phyloP scores from a whole-genome alignment of 2,888 invertebrate genomes.

The Corbicula japonica region DNA sequence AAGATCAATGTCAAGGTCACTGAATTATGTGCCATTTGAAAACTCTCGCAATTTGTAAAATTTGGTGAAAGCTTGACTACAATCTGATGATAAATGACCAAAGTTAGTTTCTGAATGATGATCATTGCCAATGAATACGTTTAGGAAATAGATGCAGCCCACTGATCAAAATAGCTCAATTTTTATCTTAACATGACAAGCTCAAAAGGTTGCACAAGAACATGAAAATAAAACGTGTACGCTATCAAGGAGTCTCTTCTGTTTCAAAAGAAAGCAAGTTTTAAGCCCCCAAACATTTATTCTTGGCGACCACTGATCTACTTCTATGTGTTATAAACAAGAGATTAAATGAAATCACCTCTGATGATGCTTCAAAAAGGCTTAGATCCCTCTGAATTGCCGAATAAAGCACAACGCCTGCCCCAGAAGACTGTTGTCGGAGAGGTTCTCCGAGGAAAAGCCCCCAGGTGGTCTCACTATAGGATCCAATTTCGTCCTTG shows the following conservation, averaged over 20 bases:
- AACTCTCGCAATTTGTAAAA: no score
- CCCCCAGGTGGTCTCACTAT: slow-evolving; percentile 12
- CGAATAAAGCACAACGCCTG: slow-evolving; percentile 15
- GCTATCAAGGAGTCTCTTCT: not conserved
- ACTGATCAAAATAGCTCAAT: no score
- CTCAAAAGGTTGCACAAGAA: slow-evolving; percentile 17
- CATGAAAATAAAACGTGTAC: slow-evolving; percentile 1
- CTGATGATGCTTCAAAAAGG: slow-evolving; percentile 3
- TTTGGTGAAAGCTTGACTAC: no score
- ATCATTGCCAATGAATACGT: no score
- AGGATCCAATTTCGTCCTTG: slow-evolving; percentile 7
- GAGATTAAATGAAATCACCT: slow-evolving; percentile 12
- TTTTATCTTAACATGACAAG: no score
- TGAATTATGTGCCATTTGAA: no score
- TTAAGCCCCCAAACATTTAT: slow-evolving; percentile 13
- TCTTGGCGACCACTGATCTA: no score
- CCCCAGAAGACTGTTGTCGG: slow-evolving; percentile 10
- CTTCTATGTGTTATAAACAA: no score
- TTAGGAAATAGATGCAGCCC: no score
- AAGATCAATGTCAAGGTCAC: no score
- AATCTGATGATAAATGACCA: no score
- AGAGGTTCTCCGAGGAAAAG: slow-evolving; percentile 5
- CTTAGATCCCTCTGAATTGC: slow-evolving; percentile 9
- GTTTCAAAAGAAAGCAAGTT: slow-evolving; percentile 4
- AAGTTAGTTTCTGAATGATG: no score